A percentile compares a stretch with the other conserved stretches of the same genome.
These are phyloP conservation scores for Hapalemur alaotrensis DNA, from an alignment of 2,797 vertebrate genomes.

Conservation along the genomic window DNA sequence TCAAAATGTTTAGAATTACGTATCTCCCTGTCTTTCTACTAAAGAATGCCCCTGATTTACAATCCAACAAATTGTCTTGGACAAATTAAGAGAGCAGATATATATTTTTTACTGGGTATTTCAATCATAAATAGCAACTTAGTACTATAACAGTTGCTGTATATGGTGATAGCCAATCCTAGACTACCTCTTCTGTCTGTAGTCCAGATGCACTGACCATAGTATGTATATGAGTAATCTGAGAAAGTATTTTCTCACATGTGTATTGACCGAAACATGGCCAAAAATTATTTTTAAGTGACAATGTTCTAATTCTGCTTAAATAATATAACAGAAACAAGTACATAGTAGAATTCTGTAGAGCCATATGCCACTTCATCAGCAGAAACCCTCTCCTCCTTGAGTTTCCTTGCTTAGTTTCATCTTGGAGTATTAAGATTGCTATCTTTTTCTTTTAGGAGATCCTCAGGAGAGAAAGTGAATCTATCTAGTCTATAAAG, in stretches of 20 bases:
- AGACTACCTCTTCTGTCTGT: neutral
- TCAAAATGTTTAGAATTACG: constrained; percentile 24
- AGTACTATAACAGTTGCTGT: neutral
- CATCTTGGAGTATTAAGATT: neutral
- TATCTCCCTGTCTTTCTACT: neutral
- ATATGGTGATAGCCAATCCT: neutral
- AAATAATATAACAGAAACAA: neutral
- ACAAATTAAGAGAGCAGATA: neutral
- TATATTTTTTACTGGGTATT: neutral
- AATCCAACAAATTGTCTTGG: neutral
- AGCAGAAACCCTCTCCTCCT: neutral
- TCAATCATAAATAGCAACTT: neutral
- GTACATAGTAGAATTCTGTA: neutral
- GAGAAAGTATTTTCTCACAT: neutral
- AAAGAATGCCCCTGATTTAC: neutral
- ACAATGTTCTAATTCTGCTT: neutral
- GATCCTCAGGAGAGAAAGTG: neutral
- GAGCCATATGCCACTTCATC: neutral
- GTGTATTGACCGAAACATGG: neutral
- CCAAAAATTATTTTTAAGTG: neutral
- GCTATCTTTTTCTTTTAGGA: neutral
- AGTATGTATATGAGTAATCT: neutral
- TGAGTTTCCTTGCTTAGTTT: neutral
- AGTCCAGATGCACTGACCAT: neutral
- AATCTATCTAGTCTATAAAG: neutral